Evolutionary conservation across 2,113 vertebrate genomes (phyloP).

Genomic region (Sinocyclocheilus rhinocerous): DNA sequence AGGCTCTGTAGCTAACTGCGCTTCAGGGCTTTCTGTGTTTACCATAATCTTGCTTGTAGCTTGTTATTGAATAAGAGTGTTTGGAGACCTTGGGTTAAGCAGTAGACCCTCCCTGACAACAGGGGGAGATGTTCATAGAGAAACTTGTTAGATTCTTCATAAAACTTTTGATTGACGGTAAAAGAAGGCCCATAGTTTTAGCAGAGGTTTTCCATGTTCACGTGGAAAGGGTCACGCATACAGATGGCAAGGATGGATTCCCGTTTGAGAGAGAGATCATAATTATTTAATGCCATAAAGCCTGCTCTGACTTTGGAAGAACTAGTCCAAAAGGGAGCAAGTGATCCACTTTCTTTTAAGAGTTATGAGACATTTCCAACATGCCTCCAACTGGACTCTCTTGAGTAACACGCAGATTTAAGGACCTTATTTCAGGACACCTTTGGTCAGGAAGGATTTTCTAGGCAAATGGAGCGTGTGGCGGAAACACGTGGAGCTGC

Average conservation of each 20-base stretch:
- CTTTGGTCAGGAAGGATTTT: slow-evolving; percentile 10
- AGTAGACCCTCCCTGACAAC: background rate
- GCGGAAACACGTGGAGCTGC: background rate
- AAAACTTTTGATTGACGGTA: slow-evolving; percentile 36
- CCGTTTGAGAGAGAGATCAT: background rate
- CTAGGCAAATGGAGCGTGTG: background rate
- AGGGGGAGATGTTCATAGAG: background rate
- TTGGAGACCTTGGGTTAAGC: background rate
- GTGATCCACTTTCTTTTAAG: background rate
- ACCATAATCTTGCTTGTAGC: background rate
- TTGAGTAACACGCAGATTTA: slow-evolving; percentile 1
- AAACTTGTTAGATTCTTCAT: slow-evolving; percentile 1
- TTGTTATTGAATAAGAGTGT: slow-evolving; percentile 6
- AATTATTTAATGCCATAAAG: background rate
- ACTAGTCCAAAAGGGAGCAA: background rate
- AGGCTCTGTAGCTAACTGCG: background rate
- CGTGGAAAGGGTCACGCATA: background rate
- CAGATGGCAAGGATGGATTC: background rate
- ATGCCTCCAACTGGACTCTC: background rate
- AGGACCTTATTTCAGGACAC: slow-evolving; percentile 13
- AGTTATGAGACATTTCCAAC: background rate
- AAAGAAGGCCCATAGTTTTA: background rate
- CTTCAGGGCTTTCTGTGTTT: background rate
- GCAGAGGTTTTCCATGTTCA: background rate
- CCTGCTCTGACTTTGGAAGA: background rate